These are phyloP conservation scores for Triplophysa bombifrons DNA, from an alignment of 2,797 vertebrate species.

Conservation along the genomic window DNA sequence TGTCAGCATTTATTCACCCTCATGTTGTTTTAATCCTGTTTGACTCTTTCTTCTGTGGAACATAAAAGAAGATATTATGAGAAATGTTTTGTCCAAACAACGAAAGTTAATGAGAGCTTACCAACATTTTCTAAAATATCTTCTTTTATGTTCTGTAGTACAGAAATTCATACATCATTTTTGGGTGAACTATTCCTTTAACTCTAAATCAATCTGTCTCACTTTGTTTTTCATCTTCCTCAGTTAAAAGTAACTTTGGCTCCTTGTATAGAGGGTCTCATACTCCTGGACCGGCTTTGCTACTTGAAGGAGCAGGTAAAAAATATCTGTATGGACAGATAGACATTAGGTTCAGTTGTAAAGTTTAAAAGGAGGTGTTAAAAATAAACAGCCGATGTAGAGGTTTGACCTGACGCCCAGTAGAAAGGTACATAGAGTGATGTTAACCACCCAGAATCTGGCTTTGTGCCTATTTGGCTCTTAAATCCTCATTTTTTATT, in stretches of 20 bases:
- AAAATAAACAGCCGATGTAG: background rate
- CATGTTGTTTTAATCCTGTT: too few species aligned
- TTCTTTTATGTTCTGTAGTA: too few species aligned
- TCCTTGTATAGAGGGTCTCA: slow-evolving; percentile 92
- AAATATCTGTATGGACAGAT: slow-evolving; percentile 13
- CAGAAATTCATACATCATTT: too few species aligned
- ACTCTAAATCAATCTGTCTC: background rate
- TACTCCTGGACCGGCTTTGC: slow-evolving; percentile 94
- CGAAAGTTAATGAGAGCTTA: too few species aligned
- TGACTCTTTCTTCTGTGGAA: too few species aligned
- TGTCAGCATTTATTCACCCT: too few species aligned
- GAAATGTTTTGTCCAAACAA: too few species aligned
- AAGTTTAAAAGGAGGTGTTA: background rate
- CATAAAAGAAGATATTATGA: too few species aligned
- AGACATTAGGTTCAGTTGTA: background rate
- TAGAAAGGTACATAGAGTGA: background rate
- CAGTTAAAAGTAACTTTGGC: slow-evolving; percentile 93
- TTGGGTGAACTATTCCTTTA: background rate
- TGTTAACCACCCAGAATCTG: slow-evolving; percentile 12
- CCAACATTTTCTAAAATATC: too few species aligned
- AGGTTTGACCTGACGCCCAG: background rate
- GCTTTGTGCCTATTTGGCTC: slow-evolving; percentile 4
- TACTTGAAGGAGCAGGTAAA: slow-evolving; percentile 96
- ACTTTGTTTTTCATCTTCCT: slow-evolving; percentile 8
- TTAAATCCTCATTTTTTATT: slow-evolving; percentile 26